Conservation (phyloP, 2,797 vertebrate species). For the Otus scops region DNA sequence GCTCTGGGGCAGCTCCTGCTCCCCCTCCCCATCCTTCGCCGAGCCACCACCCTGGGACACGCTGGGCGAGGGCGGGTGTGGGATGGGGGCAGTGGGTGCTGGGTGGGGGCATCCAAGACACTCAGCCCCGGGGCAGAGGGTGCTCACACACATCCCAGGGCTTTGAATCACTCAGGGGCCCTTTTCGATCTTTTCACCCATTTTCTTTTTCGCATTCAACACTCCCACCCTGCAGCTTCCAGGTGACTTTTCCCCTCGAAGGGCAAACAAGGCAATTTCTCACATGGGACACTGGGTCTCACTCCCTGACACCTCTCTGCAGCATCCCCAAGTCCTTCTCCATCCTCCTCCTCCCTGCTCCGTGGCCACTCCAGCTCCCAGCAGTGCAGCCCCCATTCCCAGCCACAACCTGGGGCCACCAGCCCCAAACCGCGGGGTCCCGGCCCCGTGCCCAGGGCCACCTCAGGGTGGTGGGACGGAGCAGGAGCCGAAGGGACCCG, state of each 20-base stretch:
- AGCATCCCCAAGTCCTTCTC: background rate
- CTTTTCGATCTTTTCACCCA: background rate
- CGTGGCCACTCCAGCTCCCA: background rate
- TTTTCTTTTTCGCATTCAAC: rapidly evolving
- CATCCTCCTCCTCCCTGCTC: background rate
- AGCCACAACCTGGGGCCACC: background rate
- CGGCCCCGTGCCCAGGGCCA: background rate
- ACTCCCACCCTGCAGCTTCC: background rate
- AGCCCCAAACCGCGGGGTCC: background rate
- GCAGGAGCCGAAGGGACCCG: background rate
- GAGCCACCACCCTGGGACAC: rapidly evolving
- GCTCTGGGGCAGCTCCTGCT: background rate
- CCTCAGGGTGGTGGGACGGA: rapidly evolving
- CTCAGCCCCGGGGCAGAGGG: background rate
- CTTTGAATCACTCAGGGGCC: background rate
- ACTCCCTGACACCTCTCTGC: rapidly evolving
- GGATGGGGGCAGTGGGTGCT: background rate
- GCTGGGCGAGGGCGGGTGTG: background rate
- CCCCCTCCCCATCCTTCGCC: rapidly evolving
- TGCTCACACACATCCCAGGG: rapidly evolving
- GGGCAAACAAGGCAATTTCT: background rate
- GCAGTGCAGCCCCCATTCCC: background rate
- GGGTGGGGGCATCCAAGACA: background rate
- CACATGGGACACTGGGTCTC: rapidly evolving
- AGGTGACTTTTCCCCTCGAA: rapidly evolving